Conservation (phyloP, 1,140 invertebrate genomes). For the Drosophila lowei region DNA sequence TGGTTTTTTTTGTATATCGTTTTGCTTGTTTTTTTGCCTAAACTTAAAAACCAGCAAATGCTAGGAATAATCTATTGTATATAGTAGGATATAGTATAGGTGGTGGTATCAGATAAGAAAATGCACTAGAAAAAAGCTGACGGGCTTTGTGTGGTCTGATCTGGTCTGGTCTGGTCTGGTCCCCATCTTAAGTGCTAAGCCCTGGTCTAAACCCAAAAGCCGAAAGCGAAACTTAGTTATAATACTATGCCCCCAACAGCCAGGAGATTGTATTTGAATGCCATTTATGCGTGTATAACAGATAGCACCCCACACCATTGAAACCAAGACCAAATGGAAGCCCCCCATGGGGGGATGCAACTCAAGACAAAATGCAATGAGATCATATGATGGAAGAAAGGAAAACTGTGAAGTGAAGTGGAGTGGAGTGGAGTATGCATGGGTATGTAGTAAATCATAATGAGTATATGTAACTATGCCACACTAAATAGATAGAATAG, state of each 20-base stretch:
- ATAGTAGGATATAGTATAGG: constrained; percentile 13
- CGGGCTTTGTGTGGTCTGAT: neutral
- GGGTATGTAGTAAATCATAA: constrained; percentile 19
- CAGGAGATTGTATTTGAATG: too few relatives aligned
- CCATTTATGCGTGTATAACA: neutral
- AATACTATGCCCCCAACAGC: too few relatives aligned
- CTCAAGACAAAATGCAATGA: constrained; percentile 67
- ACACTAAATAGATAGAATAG: constrained; percentile 44
- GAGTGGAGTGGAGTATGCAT: constrained; percentile 1
- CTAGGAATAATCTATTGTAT: constrained; percentile 29
- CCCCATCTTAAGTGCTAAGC: too few relatives aligned
- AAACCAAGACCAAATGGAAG: constrained; percentile 26
- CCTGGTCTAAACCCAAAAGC: too few relatives aligned
- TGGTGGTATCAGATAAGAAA: constrained; percentile 5
- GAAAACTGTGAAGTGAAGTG: constrained; percentile 24
- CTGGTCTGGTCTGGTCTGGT: too few relatives aligned
- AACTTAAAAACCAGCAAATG: constrained; percentile 54
- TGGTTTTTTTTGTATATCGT: constrained; percentile 10
- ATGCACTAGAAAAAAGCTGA: constrained; percentile 39
- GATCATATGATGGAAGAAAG: constrained; percentile 17
- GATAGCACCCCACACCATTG: neutral
- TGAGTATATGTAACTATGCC: constrained; percentile 28
- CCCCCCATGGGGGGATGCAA: constrained; percentile 38
- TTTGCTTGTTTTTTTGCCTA: constrained; percentile 10
- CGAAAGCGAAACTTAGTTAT: too few relatives aligned